Conservation (phyloP, 2,888 invertebrate species). For the Lithosia quadra region DNA sequence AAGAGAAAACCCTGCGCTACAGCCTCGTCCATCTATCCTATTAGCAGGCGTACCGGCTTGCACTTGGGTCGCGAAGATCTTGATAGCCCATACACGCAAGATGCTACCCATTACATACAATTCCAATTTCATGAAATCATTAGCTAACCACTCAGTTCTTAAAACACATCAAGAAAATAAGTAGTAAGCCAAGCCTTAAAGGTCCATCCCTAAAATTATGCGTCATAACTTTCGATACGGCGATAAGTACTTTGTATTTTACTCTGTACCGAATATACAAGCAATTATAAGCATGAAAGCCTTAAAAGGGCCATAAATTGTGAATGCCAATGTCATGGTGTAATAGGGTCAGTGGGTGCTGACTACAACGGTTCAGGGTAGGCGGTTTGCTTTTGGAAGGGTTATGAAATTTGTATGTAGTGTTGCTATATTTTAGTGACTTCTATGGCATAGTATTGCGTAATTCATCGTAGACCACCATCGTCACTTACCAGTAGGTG, state of each 20-base stretch:
- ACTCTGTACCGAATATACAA: neutral
- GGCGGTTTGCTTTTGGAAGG: neutral
- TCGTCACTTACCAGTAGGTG: too few relatives aligned
- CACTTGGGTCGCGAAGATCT: too few relatives aligned
- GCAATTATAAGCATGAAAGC: constrained; percentile 10
- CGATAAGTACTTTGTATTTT: neutral
- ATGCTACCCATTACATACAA: too few relatives aligned
- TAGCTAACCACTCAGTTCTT: too few relatives aligned
- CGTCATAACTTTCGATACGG: neutral
- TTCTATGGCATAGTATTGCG: too few relatives aligned
- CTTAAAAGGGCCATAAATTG: constrained; percentile 45
- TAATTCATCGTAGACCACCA: too few relatives aligned
- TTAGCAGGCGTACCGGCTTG: too few relatives aligned
- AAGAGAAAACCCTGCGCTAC: neutral
- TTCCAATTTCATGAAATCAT: too few relatives aligned
- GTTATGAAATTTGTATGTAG: neutral
- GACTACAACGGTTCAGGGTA: neutral
- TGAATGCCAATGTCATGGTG: constrained; percentile 37
- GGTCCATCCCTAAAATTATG: constrained; percentile 2
- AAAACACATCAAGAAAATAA: neutral
- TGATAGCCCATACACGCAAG: too few relatives aligned
- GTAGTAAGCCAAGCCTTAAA: neutral
- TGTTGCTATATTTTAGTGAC: neutral
- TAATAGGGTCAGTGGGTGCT: constrained; percentile 39
- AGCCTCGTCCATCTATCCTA: neutral